Conservation (phyloP, 2,797 vertebrate genomes). For the Pseudochirops corinnae region DNA sequence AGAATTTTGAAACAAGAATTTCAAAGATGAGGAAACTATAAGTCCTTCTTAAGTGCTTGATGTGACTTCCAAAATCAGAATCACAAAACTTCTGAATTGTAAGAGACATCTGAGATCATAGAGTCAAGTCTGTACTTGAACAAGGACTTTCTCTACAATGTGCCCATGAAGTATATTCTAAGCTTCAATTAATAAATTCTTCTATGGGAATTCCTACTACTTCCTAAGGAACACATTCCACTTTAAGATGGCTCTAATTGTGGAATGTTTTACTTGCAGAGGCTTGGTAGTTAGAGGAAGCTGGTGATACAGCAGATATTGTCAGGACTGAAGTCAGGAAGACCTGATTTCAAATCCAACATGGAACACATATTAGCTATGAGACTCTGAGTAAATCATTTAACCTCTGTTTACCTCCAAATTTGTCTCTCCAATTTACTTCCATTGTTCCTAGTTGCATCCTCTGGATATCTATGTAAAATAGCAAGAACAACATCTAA, state of each 20-base stretch:
- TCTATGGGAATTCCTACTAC: not conserved
- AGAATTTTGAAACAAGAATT: constrained; percentile 41
- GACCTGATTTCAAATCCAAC: not conserved
- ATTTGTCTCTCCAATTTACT: not conserved
- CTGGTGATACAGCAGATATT: not conserved
- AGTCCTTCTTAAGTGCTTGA: not conserved
- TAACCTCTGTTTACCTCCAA: not conserved
- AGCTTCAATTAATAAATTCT: not conserved
- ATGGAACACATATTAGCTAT: not conserved
- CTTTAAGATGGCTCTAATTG: not conserved
- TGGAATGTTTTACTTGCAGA: not conserved
- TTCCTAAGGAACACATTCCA: not conserved
- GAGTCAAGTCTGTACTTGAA: not conserved
- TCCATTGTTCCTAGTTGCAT: not conserved
- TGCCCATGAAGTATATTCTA: not conserved
- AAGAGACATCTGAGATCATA: not conserved
- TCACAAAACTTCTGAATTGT: not conserved
- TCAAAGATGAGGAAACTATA: not conserved
- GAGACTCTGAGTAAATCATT: not conserved
- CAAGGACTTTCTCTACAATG: not conserved
- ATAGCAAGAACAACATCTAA: not conserved
- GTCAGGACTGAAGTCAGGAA: not conserved
- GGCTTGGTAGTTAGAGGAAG: not conserved
- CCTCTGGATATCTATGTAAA: not conserved
- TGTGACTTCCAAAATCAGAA: not conserved